Conservation (phyloP, 2,888 invertebrate genomes). For the Oxytorus armatus region DNA sequence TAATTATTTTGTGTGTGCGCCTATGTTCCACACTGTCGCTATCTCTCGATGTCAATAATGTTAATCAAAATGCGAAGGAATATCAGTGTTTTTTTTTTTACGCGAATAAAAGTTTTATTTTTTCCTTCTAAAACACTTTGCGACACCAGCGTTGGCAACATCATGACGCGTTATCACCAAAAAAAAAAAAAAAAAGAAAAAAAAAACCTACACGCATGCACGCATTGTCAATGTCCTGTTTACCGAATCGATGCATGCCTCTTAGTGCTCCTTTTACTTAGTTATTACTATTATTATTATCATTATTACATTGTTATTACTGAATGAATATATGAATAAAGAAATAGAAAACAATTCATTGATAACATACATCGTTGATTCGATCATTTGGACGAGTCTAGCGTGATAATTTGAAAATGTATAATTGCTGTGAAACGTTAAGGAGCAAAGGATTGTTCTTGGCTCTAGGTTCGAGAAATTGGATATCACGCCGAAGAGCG, state of each 20-base stretch:
- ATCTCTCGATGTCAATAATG: conserved; percentile 22
- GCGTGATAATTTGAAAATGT: background rate
- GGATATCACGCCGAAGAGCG: conserved; percentile 99
- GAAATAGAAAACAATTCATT: conserved; percentile 35
- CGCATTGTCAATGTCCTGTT: conserved; percentile 85
- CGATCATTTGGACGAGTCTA: conserved; percentile 12
- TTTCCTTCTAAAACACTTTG: conserved; percentile 51
- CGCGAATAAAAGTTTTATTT: conserved; percentile 18
- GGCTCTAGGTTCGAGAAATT: conserved; percentile 98
- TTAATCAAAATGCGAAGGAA: conserved; percentile 31
- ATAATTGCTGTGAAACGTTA: conserved; percentile 6
- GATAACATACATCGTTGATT: background rate
- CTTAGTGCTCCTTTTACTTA: conserved; percentile 81
- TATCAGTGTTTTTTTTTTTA: conserved; percentile 30
- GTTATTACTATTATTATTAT: conserved; percentile 48
- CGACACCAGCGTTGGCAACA: conserved; percentile 82
- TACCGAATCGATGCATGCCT: conserved; percentile 81
- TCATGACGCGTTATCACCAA: conserved; percentile 83
- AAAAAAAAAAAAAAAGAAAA: too few relatives aligned
- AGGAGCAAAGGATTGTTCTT: conserved; percentile 85
- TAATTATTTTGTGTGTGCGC: conserved; percentile 34
- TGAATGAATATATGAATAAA: conserved; percentile 2
- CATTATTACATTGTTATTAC: conserved; percentile 26
- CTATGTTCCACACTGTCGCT: conserved; percentile 18
- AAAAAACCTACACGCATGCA: conserved; percentile 83